Evolutionary conservation across 2,797 vertebrate genomes (phyloP), one percentile per base, ranked within the genome.

Genomic region (Hypotaenidia okinawae): DNA sequence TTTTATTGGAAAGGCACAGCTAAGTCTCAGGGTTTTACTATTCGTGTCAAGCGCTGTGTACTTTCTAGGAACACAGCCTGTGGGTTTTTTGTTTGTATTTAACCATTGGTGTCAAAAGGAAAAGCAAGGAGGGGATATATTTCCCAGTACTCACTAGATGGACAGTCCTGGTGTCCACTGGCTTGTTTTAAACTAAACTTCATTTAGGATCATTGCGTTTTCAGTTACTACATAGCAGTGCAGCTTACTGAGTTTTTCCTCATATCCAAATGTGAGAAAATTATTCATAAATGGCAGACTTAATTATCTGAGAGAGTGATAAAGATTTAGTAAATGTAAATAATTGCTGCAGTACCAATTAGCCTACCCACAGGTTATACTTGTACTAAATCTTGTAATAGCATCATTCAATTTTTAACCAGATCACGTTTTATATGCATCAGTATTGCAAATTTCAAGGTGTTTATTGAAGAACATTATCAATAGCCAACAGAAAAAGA

Each of bases 1-100:
- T 97, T 97, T 97, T 97, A 96, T 95, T 97, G 95, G 95, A 97
- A 96, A 94, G 89, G 96, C 91, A 87, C 61, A 90, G 95, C 89
- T 90, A 87, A 80, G 89, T 95, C 94, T 91, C 72, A 39, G 79
- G 81, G 91, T 93, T 97, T 97, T 97, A 74, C 94, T 97, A 80
- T 97, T 96, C 93, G 75, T 92, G 77, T 92, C 91, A 95, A 97
- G 91, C 63, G 68, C 83, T 67, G n/a, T 88, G 52, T 89, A 54
- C 94, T 96, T 96, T 89, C 57, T 74, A 95, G 93, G 90, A 95
- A 77, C 43, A 33, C 49, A 77, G 78, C 92, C 92, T 79, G 66
- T 89, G 90, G 52, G 69, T 54, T 67, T 87, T 94, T 92, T 97
- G 94, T 96, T 96, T 96, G 79, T 94, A 58, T 96, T 97, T 97